Conservation (phyloP, 2,797 vertebrate genomes). For the Ataeniobius toweri region DNA sequence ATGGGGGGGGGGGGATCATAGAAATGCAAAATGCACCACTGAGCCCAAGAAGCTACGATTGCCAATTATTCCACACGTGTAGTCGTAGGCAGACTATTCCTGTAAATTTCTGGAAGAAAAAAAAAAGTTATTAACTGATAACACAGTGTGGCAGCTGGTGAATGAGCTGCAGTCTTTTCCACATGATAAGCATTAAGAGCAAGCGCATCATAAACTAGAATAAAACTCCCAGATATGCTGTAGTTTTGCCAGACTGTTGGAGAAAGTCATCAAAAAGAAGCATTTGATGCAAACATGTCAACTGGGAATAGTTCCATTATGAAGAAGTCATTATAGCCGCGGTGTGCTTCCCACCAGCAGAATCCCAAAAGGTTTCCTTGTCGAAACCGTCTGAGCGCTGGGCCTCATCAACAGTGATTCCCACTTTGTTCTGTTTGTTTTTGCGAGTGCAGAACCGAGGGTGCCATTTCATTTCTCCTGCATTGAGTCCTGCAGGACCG, state of each 20-base stretch:
- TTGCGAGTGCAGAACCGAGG: conserved; percentile 52
- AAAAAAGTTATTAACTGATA: conserved; percentile 56
- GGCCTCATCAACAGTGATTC: conserved; percentile 28
- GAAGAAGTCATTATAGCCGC: conserved; percentile 33
- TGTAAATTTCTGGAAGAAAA: conserved; percentile 12
- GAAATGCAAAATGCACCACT: conserved; percentile 47
- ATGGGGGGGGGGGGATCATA: conserved; percentile 72
- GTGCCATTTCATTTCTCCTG: conserved; percentile 42
- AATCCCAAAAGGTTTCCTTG: conserved; percentile 44
- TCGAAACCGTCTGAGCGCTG: conserved; percentile 38
- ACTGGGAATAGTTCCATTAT: conserved; percentile 39
- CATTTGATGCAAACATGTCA: conserved; percentile 36
- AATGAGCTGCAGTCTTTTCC: conserved; percentile 1
- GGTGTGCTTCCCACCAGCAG: conserved; percentile 34
- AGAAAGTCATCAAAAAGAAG: conserved; percentile 40
- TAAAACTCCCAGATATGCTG: conserved; percentile 41
- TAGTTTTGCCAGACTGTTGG: conserved; percentile 14
- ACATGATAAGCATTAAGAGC: conserved; percentile 14
- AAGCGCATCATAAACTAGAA: conserved; percentile 11
- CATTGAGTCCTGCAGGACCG: conserved; percentile 42
- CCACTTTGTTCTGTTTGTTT: conserved; percentile 58
- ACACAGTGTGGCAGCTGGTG: conserved; percentile 7
- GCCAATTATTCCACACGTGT: conserved; percentile 45
- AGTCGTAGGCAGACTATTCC: background rate
- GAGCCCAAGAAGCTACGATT: conserved; percentile 43